Evolutionary conservation across 1,140 invertebrate species (phyloP), one percentile per base, ranked within the genome.

Genomic region (Leptopilina boulardi): DNA sequence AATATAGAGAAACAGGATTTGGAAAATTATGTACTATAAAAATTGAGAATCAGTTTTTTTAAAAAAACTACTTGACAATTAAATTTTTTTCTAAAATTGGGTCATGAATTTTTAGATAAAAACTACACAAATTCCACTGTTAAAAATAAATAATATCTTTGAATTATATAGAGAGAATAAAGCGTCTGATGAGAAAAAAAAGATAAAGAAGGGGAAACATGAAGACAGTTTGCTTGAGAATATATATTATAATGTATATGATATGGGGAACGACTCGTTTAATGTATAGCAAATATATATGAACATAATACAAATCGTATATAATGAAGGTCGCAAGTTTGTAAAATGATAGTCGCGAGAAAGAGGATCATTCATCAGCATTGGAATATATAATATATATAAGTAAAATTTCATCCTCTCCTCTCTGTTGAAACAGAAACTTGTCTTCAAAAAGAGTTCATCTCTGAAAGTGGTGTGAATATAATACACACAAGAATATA

Each of bases 381-480:
- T 34, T 66, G 26, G 15, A 66, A 26, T 30, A 0, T 54, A 3
- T 19, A 5, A 21, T 11, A 6, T 10, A 54, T 19, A 21, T n/a
- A n/a, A n/a, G n/a, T n/a, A n/a, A n/a, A n/a, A n/a, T n/a, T n/a
- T n/a, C n/a, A n/a, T n/a, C n/a, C n/a, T n/a, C n/a, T 54, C 21
- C 21, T 54, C 18, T 54, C 59, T 66, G 59, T 66, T 66, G 21
- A 66, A 66, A 66, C 26, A 34, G 11, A 66, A n/a, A n/a, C 23
- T 66, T 66, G 21, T 66, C 23, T 26, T 66, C 21, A 66, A 23
- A 66, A 66, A 66, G 59, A 66, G 59, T 66, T 66, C 23, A 66
- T n/a, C 59, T n/a, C 59, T 18, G 59, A 30, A 66, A 66, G 59
- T 66, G 59, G 59, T 66, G 59, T 34, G 59, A 66, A 51, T 42